phyloP scores from a whole-genome alignment of 1,140 invertebrate species.

The Marisa cornuarietis region DNA sequence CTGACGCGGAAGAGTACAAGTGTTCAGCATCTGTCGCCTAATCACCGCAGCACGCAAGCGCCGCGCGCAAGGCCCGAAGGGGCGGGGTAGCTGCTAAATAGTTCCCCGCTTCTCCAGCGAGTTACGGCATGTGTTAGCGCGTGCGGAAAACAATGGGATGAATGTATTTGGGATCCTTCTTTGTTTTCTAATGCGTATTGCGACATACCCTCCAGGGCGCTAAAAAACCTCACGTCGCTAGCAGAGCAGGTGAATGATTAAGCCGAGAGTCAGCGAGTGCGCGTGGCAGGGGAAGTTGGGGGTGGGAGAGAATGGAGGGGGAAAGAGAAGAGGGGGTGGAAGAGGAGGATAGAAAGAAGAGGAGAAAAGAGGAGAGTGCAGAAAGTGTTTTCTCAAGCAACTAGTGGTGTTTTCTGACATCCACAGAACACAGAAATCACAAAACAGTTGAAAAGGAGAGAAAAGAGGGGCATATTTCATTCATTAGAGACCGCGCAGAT shows the following conservation, averaged over 20 bases:
- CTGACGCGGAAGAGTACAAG: background rate
- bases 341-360: constrained; percentile 15
- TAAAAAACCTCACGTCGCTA: no score
- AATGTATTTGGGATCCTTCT: constrained; percentile 12
- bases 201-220: constrained; percentile 6
- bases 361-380: no score
- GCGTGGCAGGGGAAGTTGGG: background rate
- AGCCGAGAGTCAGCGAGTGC: no score
- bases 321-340: background rate
- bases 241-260: no score
- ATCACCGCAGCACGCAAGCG: background rate
- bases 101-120: constrained; percentile 4
- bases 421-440: no score
- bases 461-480: no score
- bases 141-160: constrained; percentile 22
- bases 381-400: no score
- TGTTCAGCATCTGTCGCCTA: constrained; percentile 10
- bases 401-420: no score
- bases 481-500: no score
- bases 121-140: constrained; percentile 11
- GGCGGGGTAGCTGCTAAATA: constrained; percentile 10
- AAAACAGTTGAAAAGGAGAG: no score
- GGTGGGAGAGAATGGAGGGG: background rate
- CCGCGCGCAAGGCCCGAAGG: background rate
- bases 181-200: background rate